phyloP scores from a whole-genome alignment of 1,140 invertebrate genomes.

The Trypoxylus dichotomus region DNA sequence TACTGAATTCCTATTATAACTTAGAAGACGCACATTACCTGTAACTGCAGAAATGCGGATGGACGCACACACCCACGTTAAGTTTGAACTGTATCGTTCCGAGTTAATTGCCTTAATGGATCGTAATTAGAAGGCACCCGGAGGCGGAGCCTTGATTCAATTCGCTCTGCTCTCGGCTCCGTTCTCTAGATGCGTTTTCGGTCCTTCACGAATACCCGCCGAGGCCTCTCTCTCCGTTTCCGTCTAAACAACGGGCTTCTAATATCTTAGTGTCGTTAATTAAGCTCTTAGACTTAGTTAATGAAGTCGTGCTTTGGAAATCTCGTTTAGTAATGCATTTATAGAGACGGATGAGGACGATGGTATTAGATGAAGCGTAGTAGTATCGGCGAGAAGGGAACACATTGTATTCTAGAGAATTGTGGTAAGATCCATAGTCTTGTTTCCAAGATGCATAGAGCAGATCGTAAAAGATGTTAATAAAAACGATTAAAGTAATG shows the following conservation, averaged over 20 bases:
- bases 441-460: too few species aligned
- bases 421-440: too few species aligned
- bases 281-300: constrained; percentile 30
- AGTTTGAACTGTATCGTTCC: constrained; percentile 29
- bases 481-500: too few species aligned
- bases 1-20: too few species aligned
- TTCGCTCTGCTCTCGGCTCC: constrained; percentile 6
- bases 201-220: neutral
- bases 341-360: neutral
- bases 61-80: neutral
- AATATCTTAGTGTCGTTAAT: constrained; percentile 27
- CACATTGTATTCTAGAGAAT: too few species aligned
- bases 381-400: too few species aligned
- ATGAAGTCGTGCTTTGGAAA: constrained; percentile 31
- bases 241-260: constrained; percentile 15
- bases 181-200: neutral
- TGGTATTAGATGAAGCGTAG: neutral
- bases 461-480: too few species aligned
- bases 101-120: constrained; percentile 30
- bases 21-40: neutral
- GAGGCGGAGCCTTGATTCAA: constrained; percentile 28
- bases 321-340: constrained; percentile 29
- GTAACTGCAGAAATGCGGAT: neutral
- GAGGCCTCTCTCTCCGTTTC: neutral
- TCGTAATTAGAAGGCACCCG: constrained; percentile 29